Conservation (phyloP, 1,140 invertebrate genomes). For the Phthorimaea operculella region DNA sequence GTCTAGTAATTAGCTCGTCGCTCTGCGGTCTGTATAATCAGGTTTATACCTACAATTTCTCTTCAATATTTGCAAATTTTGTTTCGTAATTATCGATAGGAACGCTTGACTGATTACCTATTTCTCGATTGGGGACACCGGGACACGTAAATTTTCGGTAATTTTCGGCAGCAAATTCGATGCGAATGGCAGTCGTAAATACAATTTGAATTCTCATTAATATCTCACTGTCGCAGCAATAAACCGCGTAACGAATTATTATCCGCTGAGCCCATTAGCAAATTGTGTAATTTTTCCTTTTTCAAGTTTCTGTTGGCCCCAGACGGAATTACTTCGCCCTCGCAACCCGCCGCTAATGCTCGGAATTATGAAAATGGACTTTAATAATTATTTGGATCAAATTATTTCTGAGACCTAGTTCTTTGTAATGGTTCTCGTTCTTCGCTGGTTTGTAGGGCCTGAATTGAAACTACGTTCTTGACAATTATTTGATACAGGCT, state of each 20-base stretch:
- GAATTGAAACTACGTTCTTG: not conserved
- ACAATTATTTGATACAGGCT: not conserved
- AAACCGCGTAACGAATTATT: slow-evolving; percentile 47
- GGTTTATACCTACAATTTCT: not conserved
- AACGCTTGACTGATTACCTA: not conserved
- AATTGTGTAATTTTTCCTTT: slow-evolving; percentile 63
- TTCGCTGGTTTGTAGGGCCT: not conserved
- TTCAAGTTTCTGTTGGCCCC: slow-evolving; percentile 50
- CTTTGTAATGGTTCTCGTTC: not conserved
- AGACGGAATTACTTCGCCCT: slow-evolving; percentile 55
- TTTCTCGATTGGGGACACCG: not conserved
- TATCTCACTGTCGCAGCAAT: slow-evolving; percentile 31
- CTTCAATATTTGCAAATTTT: not conserved
- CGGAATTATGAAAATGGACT: slow-evolving; percentile 57
- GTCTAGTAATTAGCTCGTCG: not conserved
- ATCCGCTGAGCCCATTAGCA: slow-evolving; percentile 51
- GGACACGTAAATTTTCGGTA: slow-evolving; percentile 1
- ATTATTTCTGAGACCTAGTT: slow-evolving; percentile 17
- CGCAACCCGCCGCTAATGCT: slow-evolving; percentile 42
- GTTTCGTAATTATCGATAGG: not conserved
- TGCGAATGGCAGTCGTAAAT: slow-evolving; percentile 12
- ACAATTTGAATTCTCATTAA: slow-evolving; percentile 36
- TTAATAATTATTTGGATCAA: slow-evolving; percentile 51
- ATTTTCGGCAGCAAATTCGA: not conserved
- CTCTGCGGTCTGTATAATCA: not conserved